phyloP scores from a whole-genome alignment of 2,113 vertebrate genomes.

The Antechinus stuartii region DNA sequence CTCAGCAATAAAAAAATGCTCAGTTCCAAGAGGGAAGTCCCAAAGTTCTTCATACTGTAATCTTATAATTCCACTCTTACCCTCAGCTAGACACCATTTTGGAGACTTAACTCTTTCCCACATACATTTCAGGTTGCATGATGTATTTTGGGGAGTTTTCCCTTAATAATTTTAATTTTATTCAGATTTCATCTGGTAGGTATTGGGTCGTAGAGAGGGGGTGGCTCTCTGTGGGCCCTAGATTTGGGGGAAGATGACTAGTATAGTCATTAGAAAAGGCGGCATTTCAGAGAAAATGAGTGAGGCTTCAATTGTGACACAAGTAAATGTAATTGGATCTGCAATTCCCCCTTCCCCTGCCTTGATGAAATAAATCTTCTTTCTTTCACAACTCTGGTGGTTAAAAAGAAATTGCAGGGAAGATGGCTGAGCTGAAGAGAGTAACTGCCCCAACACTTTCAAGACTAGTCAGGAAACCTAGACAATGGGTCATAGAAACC shows the following conservation, averaged over 20 bases:
- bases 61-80: background rate
- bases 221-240: background rate
- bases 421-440: background rate
- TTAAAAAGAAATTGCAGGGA: background rate
- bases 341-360: background rate
- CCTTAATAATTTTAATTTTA: background rate
- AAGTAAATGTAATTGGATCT: background rate
- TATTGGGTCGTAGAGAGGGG: background rate
- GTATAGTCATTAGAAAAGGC: background rate
- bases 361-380: background rate
- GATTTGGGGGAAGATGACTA: background rate
- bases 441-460: background rate
- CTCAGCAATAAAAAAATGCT: background rate
- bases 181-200: background rate
- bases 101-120: background rate
- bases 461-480: fast-evolving
- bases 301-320: background rate
- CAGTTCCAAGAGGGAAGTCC: background rate
- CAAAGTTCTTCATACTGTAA: background rate
- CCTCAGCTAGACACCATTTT: background rate
- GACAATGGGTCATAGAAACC: background rate
- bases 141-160: background rate
- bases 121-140: background rate
- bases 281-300: background rate
- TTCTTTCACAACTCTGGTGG: background rate